These are phyloP conservation scores for Eudyptes chrysolophus DNA, from an alignment of 2,113 vertebrate species.

Conservation along the genomic window DNA sequence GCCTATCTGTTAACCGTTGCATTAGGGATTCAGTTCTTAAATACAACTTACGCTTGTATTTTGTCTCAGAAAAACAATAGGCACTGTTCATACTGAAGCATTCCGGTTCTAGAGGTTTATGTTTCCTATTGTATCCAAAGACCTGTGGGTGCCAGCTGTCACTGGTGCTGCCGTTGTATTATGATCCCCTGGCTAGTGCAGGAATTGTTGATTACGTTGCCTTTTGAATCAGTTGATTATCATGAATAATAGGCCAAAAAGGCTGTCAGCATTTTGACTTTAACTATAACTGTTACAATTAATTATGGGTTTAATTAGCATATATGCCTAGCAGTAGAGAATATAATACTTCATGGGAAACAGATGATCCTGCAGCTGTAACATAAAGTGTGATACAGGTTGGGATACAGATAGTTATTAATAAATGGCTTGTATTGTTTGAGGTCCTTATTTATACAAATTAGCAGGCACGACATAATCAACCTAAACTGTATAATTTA, in stretches of 20 bases:
- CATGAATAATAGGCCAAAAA: conserved; percentile 88
- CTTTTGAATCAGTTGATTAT: conserved; percentile 93
- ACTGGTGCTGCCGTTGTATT: conserved; percentile 74
- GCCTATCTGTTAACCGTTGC: not conserved
- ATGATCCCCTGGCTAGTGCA: conserved; percentile 77
- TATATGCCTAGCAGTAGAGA: conserved; percentile 84
- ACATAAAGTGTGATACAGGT: conserved; percentile 78
- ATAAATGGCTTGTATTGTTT: conserved; percentile 90
- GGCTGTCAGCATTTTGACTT: conserved; percentile 88
- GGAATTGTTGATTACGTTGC: conserved; percentile 94
- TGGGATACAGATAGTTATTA: conserved; percentile 93
- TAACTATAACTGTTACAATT: conserved; percentile 95
- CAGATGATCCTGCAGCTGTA: conserved; percentile 84
- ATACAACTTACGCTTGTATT: not conserved
- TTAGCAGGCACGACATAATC: conserved; percentile 92
- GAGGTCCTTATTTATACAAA: conserved; percentile 96
- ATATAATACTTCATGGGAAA: conserved; percentile 91
- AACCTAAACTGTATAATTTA: conserved; percentile 93
- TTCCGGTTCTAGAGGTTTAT: conserved; percentile 81
- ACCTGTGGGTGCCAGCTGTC: conserved; percentile 87
- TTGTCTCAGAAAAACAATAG: conserved; percentile 77
- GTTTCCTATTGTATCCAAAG: conserved; percentile 76
- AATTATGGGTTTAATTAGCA: conserved; percentile 97
- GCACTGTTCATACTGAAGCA: conserved; percentile 74
- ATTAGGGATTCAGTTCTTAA: conserved; percentile 17